These are phyloP conservation scores for Pseudomyrmex cubaensis DNA, from an alignment of 1,140 invertebrate species.

Conservation along the genomic window DNA sequence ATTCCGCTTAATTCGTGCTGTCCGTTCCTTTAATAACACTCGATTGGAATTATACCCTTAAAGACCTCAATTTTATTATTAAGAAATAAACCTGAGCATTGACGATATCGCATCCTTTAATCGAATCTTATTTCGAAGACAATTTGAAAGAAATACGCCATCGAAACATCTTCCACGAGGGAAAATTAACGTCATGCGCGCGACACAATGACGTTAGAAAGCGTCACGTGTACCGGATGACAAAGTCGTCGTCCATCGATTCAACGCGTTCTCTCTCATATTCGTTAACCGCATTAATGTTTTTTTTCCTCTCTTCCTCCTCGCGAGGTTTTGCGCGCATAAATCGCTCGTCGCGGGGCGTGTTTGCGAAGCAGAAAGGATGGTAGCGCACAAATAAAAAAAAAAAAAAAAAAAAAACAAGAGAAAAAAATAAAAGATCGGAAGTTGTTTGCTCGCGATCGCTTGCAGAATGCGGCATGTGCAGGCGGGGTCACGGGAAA, in stretches of 20 bases:
- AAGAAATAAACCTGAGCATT: too few species aligned
- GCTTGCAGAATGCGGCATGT: slow-evolving; percentile 51
- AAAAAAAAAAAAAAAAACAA: not conserved
- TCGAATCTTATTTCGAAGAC: too few species aligned
- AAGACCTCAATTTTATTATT: not conserved
- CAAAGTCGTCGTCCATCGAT: slow-evolving; percentile 42
- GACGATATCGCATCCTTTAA: not conserved
- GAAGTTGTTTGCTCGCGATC: slow-evolving; percentile 63
- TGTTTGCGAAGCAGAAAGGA: slow-evolving; percentile 64
- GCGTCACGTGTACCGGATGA: slow-evolving; percentile 25
- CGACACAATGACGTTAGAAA: slow-evolving; percentile 19
- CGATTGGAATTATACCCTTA: not conserved
- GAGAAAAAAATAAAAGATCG: not conserved
- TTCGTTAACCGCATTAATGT: slow-evolving; percentile 56
- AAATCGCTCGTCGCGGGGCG: slow-evolving; percentile 51
- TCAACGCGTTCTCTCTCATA: slow-evolving; percentile 27
- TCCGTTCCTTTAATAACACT: not conserved
- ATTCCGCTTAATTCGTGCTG: not conserved
- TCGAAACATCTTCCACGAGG: not conserved
- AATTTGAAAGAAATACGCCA: not conserved
- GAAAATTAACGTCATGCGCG: slow-evolving; percentile 15
- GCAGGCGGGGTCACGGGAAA: slow-evolving; percentile 29
- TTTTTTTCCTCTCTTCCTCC: slow-evolving; percentile 22
- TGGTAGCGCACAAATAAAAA: slow-evolving; percentile 11
- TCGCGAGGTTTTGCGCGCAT: slow-evolving; percentile 37